Conservation (phyloP, 2,888 invertebrate genomes). For the Sthenelais limicola region DNA sequence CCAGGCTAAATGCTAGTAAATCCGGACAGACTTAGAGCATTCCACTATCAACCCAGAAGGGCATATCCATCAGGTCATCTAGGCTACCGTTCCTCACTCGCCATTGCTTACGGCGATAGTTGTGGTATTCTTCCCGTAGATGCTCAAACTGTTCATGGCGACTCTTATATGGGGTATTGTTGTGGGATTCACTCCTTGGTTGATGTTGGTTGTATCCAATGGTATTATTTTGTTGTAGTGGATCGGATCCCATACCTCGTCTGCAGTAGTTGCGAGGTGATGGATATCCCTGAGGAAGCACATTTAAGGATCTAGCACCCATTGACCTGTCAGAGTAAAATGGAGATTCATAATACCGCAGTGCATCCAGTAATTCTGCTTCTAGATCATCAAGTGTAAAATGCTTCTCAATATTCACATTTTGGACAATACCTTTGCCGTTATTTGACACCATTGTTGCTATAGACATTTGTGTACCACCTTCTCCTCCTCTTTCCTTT, state of each 20-base stretch:
- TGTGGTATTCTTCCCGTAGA: background rate
- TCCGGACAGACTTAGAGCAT: slow-evolving; percentile 1
- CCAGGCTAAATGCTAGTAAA: no score
- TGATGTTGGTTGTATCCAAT: background rate
- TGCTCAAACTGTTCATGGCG: slow-evolving; percentile 29
- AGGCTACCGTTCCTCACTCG: background rate
- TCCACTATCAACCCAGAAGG: background rate
- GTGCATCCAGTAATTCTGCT: slow-evolving; percentile 1
- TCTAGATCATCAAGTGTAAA: background rate
- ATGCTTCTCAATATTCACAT: no score
- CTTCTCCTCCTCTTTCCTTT: no score
- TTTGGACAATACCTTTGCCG: no score
- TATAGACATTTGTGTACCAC: no score
- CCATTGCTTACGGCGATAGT: background rate
- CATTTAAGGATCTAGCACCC: background rate
- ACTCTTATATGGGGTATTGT: slow-evolving; percentile 12
- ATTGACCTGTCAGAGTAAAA: no score
- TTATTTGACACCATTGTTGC: no score
- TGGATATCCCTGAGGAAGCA: background rate
- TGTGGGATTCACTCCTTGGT: background rate
- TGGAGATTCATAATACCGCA: background rate
- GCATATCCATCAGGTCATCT: slow-evolving; percentile 12
- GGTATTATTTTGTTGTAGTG: no score
- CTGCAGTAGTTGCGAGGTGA: background rate
- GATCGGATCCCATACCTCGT: no score